Base-by-base conservation (phyloP, 2,113 vertebrate species). In the Corynorhinus townsendii region DNA sequence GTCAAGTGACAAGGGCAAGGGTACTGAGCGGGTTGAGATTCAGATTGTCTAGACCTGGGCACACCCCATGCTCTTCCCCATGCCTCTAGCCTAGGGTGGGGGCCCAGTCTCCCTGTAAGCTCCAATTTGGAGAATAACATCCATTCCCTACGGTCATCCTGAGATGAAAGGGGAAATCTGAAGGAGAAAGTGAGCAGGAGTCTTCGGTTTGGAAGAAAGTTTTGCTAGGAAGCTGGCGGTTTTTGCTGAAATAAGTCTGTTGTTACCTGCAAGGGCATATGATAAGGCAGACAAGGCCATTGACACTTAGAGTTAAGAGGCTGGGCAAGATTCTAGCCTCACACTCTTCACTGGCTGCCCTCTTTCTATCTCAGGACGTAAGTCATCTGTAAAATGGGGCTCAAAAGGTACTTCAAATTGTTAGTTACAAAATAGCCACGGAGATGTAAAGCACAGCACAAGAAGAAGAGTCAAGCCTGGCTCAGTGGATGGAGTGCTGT, bases 161-260 rank as follows among this genome's bases (percentile, higher is more conserved):
- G 54, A 89, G 26, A 72, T 72, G 49, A 47, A 81, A 79, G 30
- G 30, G 81, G 33, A 73, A 66, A 33, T 52, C 71, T 7, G 20
- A 0, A 33, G 80, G 35, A 89, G 22, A 86, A 54, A 62, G 11
- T 40, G 35, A 86, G 56, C 24, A 33, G 54, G 22, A 30, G 43
- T 54, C 11, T 80, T 8, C 17, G 45, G 28, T 9, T 7, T 56
- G 28, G 28, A 68, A 64, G 45, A 30, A 62, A n/a, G 28, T 28
- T 93, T 91, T 24, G 66, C 49, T 59, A 43, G 86, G 52, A 69
- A 77, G 38, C 69, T 86, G 83, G 33, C 28, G 47, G 45, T 5
- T 59, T 96, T 79, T 69, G 40, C 64, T 56, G 26, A 93, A 90
- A 73, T 43, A 71, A 80, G 20, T 52, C 56, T 59, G 49, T 75